Conservation (phyloP, 2,113 vertebrate species). For the Setophaga kirtlandii region DNA sequence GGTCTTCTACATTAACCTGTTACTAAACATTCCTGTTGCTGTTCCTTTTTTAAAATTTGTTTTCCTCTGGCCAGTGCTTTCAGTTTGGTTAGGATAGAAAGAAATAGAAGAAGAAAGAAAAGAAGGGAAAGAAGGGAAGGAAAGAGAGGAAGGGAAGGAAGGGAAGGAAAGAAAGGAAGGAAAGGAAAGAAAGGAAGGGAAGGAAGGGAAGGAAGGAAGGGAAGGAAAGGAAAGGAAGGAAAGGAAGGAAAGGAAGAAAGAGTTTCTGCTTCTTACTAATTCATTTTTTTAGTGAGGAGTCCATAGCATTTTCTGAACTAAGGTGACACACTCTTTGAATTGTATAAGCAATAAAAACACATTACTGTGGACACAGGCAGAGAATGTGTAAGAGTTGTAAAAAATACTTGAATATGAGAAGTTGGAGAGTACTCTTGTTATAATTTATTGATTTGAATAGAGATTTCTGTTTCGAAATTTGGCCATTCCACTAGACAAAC, state of each 20-base stretch:
- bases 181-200: background rate
- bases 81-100: background rate
- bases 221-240: background rate
- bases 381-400: background rate
- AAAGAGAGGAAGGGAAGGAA: rapidly evolving
- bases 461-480: background rate
- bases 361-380: background rate
- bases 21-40: background rate
- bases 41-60: background rate
- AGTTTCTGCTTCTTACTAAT: background rate
- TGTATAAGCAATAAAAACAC: background rate
- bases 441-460: background rate
- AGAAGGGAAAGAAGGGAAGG: no score
- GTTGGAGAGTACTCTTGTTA: background rate
- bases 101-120: background rate
- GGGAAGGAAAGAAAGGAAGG: background rate
- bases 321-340: background rate
- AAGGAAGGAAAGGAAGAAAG: background rate
- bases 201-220: no score
- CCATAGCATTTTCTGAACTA: background rate
- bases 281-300: background rate
- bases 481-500: background rate
- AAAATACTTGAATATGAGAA: background rate
- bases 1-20: background rate
- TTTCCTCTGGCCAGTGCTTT: background rate